Base-by-base conservation (phyloP, 2,888 invertebrate species). In the Stomorhina lunata region DNA sequence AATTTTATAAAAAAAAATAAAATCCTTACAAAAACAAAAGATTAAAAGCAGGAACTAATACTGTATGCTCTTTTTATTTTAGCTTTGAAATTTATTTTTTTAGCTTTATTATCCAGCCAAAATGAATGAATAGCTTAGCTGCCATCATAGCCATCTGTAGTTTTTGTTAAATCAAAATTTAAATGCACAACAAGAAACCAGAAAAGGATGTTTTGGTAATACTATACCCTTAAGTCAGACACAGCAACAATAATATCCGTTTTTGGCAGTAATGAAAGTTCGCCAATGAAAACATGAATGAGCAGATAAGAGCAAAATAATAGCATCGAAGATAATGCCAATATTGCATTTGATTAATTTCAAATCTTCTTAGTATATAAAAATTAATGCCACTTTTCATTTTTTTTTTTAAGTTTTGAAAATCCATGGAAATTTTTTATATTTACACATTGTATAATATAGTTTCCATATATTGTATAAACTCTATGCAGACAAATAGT, bases 1-100 rank as follows among this genome's bases (percentile, higher is more conserved):
- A 29, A 82, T 73, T 81, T 81, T 83, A 84, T 83, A 81, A 63
- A 59, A 71, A 82, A 81, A 45, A 68, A 53, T 25, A 25, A 75
- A 66, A 75, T 45, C 7, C 43, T 65, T 17, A 22, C 22, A 53
- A 53, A 78, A 50, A 50, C 20, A 34, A 48, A 32, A 55, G 43
- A 43, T 25, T 57, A 57, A 59, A 29, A 73, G 43, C 55, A 65
- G 55, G 45, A 73, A 65, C 61, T 61, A 57, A 69, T 57, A 73
- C 75, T n/a, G 65, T n/a, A n/a, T n/a, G 7, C 10, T 40, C 20
- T 48, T 61, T 22, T 6, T 15, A 27, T 4, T n/a, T n/a, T n/a
- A n/a, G n/a, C n/a, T n/a, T n/a, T 4, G 12, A 48, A n/a, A 25
- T 66, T 66, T 50, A 0, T 3, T 65, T 63, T 57, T 50, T 53